phyloP scores from a whole-genome alignment of 2,888 invertebrate genomes.

The Eupeodes latifasciatus region DNA sequence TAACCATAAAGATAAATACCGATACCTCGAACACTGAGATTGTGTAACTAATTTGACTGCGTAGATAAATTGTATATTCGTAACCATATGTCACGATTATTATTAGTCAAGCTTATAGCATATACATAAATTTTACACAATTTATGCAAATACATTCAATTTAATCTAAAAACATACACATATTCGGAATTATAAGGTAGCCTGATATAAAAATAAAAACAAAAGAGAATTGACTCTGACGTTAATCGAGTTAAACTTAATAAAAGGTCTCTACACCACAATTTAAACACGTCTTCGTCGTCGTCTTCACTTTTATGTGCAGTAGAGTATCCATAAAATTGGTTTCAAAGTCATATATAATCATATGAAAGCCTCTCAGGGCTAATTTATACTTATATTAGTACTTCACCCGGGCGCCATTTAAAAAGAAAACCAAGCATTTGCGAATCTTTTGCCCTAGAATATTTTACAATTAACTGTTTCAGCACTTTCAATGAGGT shows the following conservation, averaged over 20 bases:
- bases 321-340: no score
- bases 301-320: no score
- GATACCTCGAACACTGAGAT: background rate
- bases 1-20: no score
- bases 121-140: background rate
- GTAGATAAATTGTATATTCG: background rate
- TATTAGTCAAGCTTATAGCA: background rate
- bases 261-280: background rate
- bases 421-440: no score
- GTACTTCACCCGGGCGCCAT: no score
- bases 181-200: background rate
- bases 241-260: conserved; percentile 31
- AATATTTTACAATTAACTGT: no score
- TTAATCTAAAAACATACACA: background rate
- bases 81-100: background rate
- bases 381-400: no score
- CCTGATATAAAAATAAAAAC: background rate
- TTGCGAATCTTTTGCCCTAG: no score
- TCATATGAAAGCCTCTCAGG: no score
- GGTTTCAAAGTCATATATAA: no score
- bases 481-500: no score
- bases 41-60: background rate
- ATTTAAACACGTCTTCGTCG: background rate
- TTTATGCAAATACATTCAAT: background rate
- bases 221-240: conserved; percentile 10